Evolutionary conservation across 1,140 invertebrate genomes (phyloP).

Genomic region (Kradibia gibbosae): DNA sequence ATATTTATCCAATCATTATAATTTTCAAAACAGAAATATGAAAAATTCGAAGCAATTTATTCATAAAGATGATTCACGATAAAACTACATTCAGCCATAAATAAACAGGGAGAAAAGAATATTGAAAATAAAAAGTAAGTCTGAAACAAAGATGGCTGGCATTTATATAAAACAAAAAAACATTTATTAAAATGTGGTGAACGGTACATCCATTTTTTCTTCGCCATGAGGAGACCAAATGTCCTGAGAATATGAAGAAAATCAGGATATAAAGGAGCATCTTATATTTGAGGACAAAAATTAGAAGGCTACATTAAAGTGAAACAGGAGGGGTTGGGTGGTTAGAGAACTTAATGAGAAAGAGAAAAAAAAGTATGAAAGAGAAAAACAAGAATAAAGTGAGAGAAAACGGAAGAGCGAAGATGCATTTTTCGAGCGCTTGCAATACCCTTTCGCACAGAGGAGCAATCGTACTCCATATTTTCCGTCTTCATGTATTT

Average conservation of each 20-base stretch:
- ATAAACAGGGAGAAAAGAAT: neutral
- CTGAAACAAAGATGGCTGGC: no score
- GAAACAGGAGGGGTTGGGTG: no score
- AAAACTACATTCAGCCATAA: neutral
- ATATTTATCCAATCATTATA: no score
- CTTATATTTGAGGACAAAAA: neutral
- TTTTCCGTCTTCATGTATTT: neutral
- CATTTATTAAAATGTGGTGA: neutral
- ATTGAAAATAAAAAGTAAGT: neutral
- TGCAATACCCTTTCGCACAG: neutral
- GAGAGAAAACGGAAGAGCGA: neutral
- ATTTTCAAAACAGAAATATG: no score
- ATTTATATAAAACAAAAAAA: neutral
- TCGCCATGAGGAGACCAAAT: neutral
- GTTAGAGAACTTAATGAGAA: no score
- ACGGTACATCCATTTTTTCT: neutral
- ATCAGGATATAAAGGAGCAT: neutral
- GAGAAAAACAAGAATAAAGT: neutral
- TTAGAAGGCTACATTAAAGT: neutral
- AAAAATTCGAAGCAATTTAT: no score
- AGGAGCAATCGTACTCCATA: neutral
- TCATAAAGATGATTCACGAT: neutral
- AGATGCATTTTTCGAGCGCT: slow-evolving; percentile 12
- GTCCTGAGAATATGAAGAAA: neutral
- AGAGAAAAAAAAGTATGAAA: neutral